Evolutionary conservation across 2,888 invertebrate genomes (phyloP).

Genomic region (Melipona bicolor): DNA sequence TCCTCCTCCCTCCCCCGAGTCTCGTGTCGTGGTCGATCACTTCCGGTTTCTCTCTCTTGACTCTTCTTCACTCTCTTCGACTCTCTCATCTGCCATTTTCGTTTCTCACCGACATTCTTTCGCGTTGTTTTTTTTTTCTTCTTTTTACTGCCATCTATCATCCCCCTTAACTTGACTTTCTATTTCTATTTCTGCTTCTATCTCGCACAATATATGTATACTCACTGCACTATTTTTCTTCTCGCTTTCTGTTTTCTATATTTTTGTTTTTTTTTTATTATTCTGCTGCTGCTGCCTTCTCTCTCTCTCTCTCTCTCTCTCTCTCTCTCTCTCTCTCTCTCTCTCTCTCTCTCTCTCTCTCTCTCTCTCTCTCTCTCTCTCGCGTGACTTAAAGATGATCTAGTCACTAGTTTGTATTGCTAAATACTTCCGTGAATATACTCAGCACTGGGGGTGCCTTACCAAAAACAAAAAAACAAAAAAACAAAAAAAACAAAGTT

Average conservation of each 20-base stretch:
- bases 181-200: not conserved
- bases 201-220: conserved; percentile 24
- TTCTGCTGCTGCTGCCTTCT: not conserved
- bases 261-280: not conserved
- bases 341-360: not conserved
- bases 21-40: too few relatives aligned
- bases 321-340: conserved; percentile 19
- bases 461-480: conserved; percentile 63
- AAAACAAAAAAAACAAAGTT: conserved; percentile 47
- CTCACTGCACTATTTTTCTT: not conserved
- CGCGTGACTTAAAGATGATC: conserved; percentile 71
- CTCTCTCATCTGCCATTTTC: not conserved
- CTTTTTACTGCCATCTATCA: conserved; percentile 10
- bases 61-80: not conserved
- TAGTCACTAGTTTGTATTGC: conserved; percentile 73
- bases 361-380: conserved; percentile 57
- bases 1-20: not conserved
- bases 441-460: conserved; percentile 80
- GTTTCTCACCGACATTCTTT: not conserved
- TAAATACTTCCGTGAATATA: conserved; percentile 72
- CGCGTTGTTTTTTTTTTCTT: not conserved
- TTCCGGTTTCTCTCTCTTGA: not conserved
- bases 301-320: not conserved
- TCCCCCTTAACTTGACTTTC: not conserved
- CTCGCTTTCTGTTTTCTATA: not conserved